These are phyloP conservation scores for Bufo bufo DNA, from an alignment of 2,113 vertebrate genomes.

Conservation along the genomic window DNA sequence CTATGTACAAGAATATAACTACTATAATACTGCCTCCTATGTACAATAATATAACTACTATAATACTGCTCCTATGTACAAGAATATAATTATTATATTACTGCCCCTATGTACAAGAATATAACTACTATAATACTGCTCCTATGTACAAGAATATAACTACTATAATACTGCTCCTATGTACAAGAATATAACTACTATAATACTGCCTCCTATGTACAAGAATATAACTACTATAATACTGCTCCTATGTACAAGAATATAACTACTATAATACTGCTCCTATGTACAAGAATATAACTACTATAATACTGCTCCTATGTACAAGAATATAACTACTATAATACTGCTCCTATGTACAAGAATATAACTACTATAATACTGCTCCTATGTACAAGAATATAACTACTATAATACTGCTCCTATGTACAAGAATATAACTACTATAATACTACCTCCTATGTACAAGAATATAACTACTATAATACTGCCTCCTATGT, in stretches of 20 bases:
- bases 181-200: slow-evolving; percentile 10
- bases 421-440: background rate
- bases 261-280: slow-evolving; percentile 14
- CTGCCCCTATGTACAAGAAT: no score
- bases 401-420: background rate
- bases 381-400: background rate
- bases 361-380: slow-evolving; percentile 12
- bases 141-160: no score
- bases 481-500: background rate
- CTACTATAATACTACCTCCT: slow-evolving; percentile 4
- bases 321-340: slow-evolving; percentile 10
- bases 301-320: slow-evolving; percentile 5
- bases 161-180: no score
- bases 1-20: no score
- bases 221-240: slow-evolving; percentile 17
- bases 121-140: no score
- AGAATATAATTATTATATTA: no score
- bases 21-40: no score
- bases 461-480: slow-evolving; percentile 14
- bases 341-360: slow-evolving; percentile 13
- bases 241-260: slow-evolving; percentile 2
- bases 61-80: no score
- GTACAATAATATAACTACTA: no score
- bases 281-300: background rate
- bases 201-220: background rate